Evolutionary conservation across 2,888 invertebrate genomes (phyloP).

Genomic region (Darwinula stevensoni): DNA sequence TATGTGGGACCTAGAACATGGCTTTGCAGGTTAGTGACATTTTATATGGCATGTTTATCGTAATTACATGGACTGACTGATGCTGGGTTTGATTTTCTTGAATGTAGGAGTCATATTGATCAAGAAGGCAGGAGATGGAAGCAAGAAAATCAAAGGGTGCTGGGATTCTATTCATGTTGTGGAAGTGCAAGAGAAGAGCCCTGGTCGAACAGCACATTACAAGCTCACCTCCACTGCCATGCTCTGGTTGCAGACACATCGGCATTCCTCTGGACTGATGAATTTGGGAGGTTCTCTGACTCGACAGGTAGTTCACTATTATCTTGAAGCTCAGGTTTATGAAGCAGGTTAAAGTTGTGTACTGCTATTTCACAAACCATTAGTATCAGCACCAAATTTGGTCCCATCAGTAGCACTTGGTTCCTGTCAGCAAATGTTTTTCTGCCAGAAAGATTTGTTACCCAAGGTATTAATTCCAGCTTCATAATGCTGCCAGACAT

Average conservation of each 20-base stretch:
- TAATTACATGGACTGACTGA: not conserved
- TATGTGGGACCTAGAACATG: conserved; percentile 95
- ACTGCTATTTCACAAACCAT: too few relatives aligned
- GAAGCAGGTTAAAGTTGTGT: not conserved
- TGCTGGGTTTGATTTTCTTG: not conserved
- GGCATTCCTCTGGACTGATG: conserved; percentile 82
- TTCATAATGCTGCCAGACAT: too few relatives aligned
- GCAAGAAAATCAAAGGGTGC: conserved; percentile 93
- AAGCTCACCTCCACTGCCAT: conserved; percentile 97
- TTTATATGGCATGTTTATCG: too few relatives aligned
- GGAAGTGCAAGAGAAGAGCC: conserved; percentile 87
- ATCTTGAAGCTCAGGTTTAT: conserved; percentile 6
- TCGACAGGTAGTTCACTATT: conserved; percentile 39
- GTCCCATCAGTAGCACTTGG: too few relatives aligned
- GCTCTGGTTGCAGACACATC: conserved; percentile 96
- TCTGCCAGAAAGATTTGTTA: too few relatives aligned
- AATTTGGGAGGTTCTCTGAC: conserved; percentile 94
- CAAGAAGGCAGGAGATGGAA: conserved; percentile 94
- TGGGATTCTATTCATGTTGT: conserved; percentile 99
- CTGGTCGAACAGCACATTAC: conserved; percentile 78
- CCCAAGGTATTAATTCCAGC: too few relatives aligned
- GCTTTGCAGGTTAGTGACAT: conserved; percentile 50
- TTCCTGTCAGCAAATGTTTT: too few relatives aligned
- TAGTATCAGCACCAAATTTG: too few relatives aligned
- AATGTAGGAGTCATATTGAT: conserved; percentile 70